Evolutionary conservation across 2,888 invertebrate genomes (phyloP).

Genomic region (Eristalis intricaria): DNA sequence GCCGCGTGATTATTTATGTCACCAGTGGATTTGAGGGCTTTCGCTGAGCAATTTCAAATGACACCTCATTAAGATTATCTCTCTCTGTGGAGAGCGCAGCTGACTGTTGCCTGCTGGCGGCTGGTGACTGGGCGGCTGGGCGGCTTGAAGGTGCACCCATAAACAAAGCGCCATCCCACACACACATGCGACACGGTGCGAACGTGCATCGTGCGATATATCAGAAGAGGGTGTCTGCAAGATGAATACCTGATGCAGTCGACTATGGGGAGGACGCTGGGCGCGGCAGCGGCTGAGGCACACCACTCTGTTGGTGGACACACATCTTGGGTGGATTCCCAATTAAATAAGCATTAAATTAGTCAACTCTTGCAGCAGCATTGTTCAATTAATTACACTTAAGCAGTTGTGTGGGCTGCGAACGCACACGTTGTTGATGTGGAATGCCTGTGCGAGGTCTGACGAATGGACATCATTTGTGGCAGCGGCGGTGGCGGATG

Average conservation of each 20-base stretch:
- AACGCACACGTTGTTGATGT: conserved; percentile 56
- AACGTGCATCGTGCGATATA: not conserved
- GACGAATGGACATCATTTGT: conserved; percentile 16
- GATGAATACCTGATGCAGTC: conserved; percentile 20
- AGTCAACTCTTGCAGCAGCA: conserved; percentile 62
- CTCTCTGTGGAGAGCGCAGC: conserved; percentile 1
- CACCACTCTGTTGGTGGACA: conserved; percentile 16
- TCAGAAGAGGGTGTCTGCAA: not conserved
- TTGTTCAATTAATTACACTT: conserved; percentile 64
- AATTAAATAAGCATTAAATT: conserved; percentile 71
- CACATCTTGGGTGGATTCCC: conserved; percentile 56
- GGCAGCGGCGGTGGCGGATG: not conserved
- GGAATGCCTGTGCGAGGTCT: conserved; percentile 25
- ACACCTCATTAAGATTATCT: conserved; percentile 72
- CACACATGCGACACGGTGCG: conserved; percentile 17
- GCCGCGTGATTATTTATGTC: conserved; percentile 70
- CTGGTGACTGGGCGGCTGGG: not conserved
- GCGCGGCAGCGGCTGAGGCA: no score
- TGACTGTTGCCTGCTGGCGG: not conserved
- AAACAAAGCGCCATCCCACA: conserved; percentile 64
- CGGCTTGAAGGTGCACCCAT: conserved; percentile 47
- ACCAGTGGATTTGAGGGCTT: conserved; percentile 66
- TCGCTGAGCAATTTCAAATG: conserved; percentile 67
- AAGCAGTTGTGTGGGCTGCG: conserved; percentile 40
- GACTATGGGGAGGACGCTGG: not conserved